These are phyloP conservation scores for Perdita meconis DNA, from an alignment of 2,888 invertebrate genomes.

Conservation along the genomic window DNA sequence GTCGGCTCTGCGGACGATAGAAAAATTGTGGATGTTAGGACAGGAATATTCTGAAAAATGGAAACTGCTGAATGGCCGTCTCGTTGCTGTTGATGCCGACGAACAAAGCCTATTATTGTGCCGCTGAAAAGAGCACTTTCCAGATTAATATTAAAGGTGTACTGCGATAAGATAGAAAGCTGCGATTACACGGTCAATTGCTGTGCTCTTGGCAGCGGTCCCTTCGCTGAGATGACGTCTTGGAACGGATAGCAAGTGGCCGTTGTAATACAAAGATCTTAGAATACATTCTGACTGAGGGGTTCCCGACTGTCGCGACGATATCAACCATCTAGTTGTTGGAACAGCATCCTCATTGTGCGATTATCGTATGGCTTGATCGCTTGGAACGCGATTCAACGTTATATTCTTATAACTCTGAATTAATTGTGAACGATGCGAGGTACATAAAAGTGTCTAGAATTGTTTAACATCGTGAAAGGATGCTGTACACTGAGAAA, in stretches of 20 bases:
- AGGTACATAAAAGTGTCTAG: too few relatives aligned
- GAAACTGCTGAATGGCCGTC: constrained; percentile 29
- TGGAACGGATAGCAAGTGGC: background rate
- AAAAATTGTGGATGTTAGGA: constrained; percentile 40
- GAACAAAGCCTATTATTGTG: constrained; percentile 65
- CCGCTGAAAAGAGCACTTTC: constrained; percentile 72
- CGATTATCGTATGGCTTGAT: too few relatives aligned
- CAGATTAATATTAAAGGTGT: constrained; percentile 74
- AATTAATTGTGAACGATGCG: too few relatives aligned
- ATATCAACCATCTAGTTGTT: background rate
- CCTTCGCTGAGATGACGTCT: background rate
- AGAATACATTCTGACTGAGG: background rate
- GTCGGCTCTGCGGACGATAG: constrained; percentile 10
- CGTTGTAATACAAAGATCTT: background rate
- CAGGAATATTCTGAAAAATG: constrained; percentile 39
- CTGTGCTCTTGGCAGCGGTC: constrained; percentile 23
- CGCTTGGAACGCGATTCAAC: too few relatives aligned
- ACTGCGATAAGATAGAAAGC: constrained; percentile 40
- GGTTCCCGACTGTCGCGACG: background rate
- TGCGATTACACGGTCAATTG: constrained; percentile 47
- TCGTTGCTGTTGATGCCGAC: constrained; percentile 26
- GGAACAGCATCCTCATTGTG: background rate
- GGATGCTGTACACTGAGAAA: too few relatives aligned
- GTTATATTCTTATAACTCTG: too few relatives aligned
- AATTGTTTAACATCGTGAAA: too few relatives aligned